Percentiles rank a stretch among this genome's conserved stretches.
Conservation (phyloP, 2,113 vertebrate genomes). For the Notothenia coriiceps region DNA sequence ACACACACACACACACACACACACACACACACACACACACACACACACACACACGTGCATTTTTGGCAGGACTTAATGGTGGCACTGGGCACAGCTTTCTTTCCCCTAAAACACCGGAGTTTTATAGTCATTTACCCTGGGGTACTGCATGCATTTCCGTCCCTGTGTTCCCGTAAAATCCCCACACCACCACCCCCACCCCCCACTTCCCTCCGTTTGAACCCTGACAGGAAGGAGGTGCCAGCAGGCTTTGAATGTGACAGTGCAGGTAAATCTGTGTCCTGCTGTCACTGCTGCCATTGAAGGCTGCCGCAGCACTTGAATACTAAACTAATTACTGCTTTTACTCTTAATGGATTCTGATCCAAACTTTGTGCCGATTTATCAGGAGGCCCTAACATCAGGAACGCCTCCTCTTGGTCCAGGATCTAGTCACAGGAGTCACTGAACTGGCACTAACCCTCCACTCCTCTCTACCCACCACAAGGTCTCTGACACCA, state of each 20-base stretch:
- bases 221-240: conserved; percentile 79
- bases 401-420: conserved; percentile 46
- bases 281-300: conserved; percentile 59
- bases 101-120: conserved; percentile 50
- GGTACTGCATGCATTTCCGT: conserved; percentile 68
- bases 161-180: conserved; percentile 58
- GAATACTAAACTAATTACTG: conserved; percentile 79
- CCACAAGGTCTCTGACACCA: conserved; percentile 11
- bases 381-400: conserved; percentile 57
- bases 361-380: conserved; percentile 44
- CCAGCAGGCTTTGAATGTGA: conserved; percentile 72
- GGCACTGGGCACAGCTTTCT: conserved; percentile 69
- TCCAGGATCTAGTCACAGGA: conserved; percentile 47
- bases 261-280: conserved; percentile 81
- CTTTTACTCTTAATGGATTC: conserved; percentile 67
- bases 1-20: conserved; percentile 46
- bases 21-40: conserved; percentile 48
- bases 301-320: conserved; percentile 56
- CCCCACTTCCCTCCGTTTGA: conserved; percentile 49
- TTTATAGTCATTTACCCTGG: conserved; percentile 67
- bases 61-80: conserved; percentile 71
- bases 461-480: background rate
- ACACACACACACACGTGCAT: conserved; percentile 63
- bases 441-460: conserved; percentile 43
- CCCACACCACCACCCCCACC: conserved; percentile 11